Evolutionary conservation across 2,888 invertebrate genomes (phyloP).

Genomic region (Protonemura montana): DNA sequence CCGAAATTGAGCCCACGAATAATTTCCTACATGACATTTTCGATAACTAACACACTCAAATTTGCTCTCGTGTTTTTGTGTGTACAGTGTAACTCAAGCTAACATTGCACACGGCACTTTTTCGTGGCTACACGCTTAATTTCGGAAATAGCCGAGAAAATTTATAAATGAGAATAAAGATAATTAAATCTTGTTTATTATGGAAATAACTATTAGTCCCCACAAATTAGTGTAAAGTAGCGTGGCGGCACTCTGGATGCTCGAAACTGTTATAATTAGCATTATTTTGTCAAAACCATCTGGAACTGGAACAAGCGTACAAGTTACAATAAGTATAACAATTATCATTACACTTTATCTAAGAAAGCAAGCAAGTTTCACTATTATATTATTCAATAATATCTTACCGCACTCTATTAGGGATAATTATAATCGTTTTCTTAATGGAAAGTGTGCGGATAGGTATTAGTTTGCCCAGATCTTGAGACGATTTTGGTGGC

Average conservation of each 20-base stretch:
- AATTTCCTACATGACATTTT: not conserved
- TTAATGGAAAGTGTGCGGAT: slow-evolving; percentile 23
- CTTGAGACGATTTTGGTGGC: slow-evolving; percentile 26
- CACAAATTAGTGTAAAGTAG: slow-evolving; percentile 16
- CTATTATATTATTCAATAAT: slow-evolving; percentile 27
- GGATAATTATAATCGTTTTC: slow-evolving; percentile 32
- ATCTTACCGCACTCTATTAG: slow-evolving; percentile 45
- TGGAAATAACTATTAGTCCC: not conserved
- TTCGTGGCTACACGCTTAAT: not conserved
- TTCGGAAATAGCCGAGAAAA: not conserved
- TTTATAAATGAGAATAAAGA: not conserved
- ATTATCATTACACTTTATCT: slow-evolving; percentile 34
- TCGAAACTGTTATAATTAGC: slow-evolving; percentile 31
- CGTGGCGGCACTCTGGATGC: not conserved
- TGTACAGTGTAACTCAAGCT: not conserved
- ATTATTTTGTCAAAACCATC: slow-evolving; percentile 42
- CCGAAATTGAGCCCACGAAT: not conserved
- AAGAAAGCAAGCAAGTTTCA: slow-evolving; percentile 38
- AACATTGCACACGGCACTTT: not conserved
- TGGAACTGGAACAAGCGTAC: slow-evolving; percentile 33
- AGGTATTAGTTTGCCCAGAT: slow-evolving; percentile 33
- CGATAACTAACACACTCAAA: not conserved
- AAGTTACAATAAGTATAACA: slow-evolving; percentile 36
- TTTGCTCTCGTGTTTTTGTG: not conserved
- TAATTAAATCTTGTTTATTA: slow-evolving; percentile 12